Conservation (phyloP, 2,797 vertebrate genomes). For the Lutra lutra region DNA sequence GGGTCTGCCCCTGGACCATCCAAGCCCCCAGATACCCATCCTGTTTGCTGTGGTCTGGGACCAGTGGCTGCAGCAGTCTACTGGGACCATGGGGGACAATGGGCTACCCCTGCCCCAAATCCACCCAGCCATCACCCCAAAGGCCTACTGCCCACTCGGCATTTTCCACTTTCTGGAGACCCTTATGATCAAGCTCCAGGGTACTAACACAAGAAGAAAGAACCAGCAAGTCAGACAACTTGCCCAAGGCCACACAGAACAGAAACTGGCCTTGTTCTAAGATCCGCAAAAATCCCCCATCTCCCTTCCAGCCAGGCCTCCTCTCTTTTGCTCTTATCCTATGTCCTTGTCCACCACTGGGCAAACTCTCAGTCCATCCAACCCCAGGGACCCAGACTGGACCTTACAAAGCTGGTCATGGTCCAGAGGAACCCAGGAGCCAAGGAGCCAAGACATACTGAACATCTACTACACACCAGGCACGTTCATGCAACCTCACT, state of each 20-base stretch:
- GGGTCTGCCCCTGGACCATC: background rate
- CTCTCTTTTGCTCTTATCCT: background rate
- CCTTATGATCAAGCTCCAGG: background rate
- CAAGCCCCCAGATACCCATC: background rate
- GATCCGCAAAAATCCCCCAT: background rate
- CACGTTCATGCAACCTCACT: accelerated
- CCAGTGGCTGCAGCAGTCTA: background rate
- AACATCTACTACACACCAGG: background rate
- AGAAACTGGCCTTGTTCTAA: background rate
- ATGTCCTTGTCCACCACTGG: background rate
- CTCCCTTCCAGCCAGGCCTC: background rate
- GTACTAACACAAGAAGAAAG: background rate
- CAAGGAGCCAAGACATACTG: background rate
- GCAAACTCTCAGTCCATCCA: background rate
- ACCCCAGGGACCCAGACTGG: background rate
- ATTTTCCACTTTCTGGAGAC: background rate
- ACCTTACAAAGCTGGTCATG: background rate
- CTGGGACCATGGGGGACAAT: background rate
- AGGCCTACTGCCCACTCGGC: background rate
- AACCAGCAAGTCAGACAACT: background rate
- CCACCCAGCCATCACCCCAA: background rate
- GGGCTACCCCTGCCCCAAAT: background rate
- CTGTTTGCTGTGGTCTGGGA: background rate
- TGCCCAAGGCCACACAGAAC: background rate
- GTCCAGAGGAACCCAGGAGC: background rate